These are phyloP conservation scores for Drosophila tristis DNA, from an alignment of 1,140 invertebrate genomes.

Conservation along the genomic window DNA sequence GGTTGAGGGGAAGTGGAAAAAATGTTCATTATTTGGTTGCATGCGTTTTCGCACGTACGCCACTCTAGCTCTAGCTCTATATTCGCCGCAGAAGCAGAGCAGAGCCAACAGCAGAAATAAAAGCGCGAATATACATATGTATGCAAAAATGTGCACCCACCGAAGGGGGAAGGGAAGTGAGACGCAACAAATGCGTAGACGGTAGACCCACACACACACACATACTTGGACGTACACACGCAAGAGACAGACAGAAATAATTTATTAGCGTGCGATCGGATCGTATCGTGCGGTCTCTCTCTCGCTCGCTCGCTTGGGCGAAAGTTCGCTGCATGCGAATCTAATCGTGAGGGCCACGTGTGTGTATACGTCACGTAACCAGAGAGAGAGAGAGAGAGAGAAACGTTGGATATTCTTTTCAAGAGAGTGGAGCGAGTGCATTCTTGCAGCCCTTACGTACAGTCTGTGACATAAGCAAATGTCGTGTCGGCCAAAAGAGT, in stretches of 20 bases:
- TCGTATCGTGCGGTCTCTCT: too few species aligned
- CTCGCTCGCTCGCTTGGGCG: conserved; percentile 23
- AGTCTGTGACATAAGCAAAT: too few species aligned
- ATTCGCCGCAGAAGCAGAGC: conserved; percentile 43
- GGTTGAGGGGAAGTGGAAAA: conserved; percentile 20
- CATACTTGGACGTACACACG: background rate
- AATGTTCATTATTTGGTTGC: conserved; percentile 71
- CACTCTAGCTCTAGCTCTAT: conserved; percentile 51
- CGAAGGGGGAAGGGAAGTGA: background rate
- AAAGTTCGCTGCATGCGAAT: conserved; percentile 47
- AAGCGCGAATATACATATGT: conserved; percentile 10
- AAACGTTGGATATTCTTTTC: too few species aligned
- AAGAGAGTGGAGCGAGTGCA: too few species aligned
- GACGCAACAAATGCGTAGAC: conserved; percentile 38
- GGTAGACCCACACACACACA: conserved; percentile 12
- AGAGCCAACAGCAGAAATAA: conserved; percentile 18
- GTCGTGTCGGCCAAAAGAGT: too few species aligned
- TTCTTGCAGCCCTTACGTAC: too few species aligned
- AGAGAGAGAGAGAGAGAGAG: too few species aligned
- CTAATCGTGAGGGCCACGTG: conserved; percentile 39
- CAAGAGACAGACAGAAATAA: conserved; percentile 8
- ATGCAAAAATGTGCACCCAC: conserved; percentile 30
- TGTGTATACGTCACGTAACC: conserved; percentile 31
- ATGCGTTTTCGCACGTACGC: conserved; percentile 84
- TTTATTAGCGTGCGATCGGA: too few species aligned